These are phyloP conservation scores for Thecocarcelia acutangulata DNA, from an alignment of 2,888 invertebrate genomes.

Conservation along the genomic window DNA sequence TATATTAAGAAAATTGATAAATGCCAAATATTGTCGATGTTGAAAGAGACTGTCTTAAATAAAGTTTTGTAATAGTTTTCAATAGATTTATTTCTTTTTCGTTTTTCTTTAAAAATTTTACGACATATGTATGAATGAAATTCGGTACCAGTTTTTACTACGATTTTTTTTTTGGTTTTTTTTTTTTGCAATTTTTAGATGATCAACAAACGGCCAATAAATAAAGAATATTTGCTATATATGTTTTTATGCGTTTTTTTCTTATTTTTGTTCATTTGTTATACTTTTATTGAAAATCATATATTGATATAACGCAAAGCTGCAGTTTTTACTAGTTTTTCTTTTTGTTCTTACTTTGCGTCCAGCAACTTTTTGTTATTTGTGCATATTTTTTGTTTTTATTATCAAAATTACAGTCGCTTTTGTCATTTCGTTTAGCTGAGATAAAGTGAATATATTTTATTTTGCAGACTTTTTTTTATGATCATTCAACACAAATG, in stretches of 20 bases:
- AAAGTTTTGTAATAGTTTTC: slow-evolving; percentile 27
- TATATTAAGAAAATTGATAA: slow-evolving; percentile 18
- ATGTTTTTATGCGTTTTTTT: slow-evolving; percentile 13
- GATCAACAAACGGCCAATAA: slow-evolving; percentile 41
- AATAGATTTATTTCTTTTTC: slow-evolving; percentile 7
- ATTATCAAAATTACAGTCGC: background rate
- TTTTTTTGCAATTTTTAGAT: slow-evolving; percentile 10
- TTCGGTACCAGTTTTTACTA: no score
- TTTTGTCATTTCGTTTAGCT: background rate
- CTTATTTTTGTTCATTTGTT: background rate
- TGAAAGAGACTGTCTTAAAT: slow-evolving; percentile 24
- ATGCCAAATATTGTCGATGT: slow-evolving; percentile 44
- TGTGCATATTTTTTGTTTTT: background rate
- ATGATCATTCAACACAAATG: slow-evolving; percentile 14
- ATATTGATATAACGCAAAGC: slow-evolving; percentile 41
- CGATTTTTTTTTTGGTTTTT: background rate
- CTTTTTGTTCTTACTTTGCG: slow-evolving; percentile 1
- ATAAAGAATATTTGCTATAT: slow-evolving; percentile 35
- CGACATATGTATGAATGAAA: slow-evolving; percentile 11
- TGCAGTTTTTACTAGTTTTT: slow-evolving; percentile 23
- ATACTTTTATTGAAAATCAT: slow-evolving; percentile 41
- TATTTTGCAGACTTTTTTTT: slow-evolving; percentile 12
- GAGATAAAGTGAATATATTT: slow-evolving; percentile 15
- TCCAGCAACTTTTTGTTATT: background rate
- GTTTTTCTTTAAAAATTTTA: slow-evolving; percentile 37